These are phyloP conservation scores for Bucorvus abyssinicus DNA, from an alignment of 2,797 vertebrate genomes.

Conservation along the genomic window DNA sequence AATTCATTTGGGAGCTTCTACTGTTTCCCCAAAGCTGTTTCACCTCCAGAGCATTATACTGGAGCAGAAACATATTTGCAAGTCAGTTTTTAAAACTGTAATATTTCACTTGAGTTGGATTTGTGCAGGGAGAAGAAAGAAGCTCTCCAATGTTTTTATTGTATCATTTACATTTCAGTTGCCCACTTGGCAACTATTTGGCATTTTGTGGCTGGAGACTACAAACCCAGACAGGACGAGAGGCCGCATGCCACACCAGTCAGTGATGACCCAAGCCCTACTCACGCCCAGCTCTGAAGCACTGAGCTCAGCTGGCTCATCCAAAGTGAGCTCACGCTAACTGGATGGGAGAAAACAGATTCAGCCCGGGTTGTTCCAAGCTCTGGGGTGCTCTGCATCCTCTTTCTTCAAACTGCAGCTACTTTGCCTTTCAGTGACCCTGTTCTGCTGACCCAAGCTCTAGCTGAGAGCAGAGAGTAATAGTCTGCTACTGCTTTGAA, in stretches of 20 bases:
- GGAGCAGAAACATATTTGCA: slow-evolving; percentile 5
- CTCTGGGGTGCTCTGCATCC: neutral
- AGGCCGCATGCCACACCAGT: neutral
- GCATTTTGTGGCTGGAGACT: neutral
- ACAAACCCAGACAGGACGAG: neutral
- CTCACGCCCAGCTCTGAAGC: neutral
- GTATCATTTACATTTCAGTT: neutral
- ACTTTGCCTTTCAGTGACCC: neutral
- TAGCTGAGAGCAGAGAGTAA: neutral
- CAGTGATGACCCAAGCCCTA: neutral
- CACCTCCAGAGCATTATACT: neutral
- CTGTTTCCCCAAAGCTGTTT: neutral
- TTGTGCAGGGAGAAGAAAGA: neutral
- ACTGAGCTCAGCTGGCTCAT: neutral
- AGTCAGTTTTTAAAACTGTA: neutral
- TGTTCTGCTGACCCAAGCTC: neutral
- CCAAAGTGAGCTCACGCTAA: neutral
- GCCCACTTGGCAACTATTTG: neutral
- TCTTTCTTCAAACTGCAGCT: neutral
- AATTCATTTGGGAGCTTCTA: neutral
- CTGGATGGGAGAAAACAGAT: neutral
- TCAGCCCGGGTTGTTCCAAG: neutral
- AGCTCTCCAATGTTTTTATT: neutral
- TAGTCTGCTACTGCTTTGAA: neutral
- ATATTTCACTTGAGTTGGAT: neutral